Evolutionary conservation across 2,888 invertebrate genomes (phyloP).

Genomic region (Teleogryllus oceanicus): DNA sequence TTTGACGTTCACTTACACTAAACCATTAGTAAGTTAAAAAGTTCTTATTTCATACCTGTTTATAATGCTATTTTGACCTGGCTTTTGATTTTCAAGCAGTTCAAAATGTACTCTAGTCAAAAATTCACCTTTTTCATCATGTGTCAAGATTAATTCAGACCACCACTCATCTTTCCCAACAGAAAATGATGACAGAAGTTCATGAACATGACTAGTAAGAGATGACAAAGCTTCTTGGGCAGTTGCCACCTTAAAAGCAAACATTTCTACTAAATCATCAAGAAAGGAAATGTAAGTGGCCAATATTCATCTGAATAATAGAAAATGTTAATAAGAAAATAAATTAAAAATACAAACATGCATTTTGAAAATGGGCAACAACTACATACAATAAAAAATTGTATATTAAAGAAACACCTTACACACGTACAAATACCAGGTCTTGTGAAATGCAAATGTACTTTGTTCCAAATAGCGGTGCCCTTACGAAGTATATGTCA

Average conservation of each 20-base stretch:
- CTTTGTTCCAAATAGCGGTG: too few species aligned
- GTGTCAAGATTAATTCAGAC: constrained; percentile 22
- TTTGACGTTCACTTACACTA: background rate
- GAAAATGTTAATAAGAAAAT: too few species aligned
- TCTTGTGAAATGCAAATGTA: too few species aligned
- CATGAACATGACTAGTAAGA: constrained; percentile 36
- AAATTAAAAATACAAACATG: too few species aligned
- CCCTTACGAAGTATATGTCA: too few species aligned
- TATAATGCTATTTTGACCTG: constrained; percentile 27
- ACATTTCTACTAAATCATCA: too few species aligned
- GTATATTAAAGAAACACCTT: too few species aligned
- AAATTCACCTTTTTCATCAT: constrained; percentile 31
- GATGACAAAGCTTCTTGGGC: constrained; percentile 35
- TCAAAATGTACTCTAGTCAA: constrained; percentile 25
- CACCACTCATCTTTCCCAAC: constrained; percentile 33
- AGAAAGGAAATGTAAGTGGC: too few species aligned
- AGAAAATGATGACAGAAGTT: constrained; percentile 38
- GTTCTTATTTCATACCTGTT: constrained; percentile 12
- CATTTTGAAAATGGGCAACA: too few species aligned
- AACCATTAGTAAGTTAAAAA: background rate
- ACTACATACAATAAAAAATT: too few species aligned
- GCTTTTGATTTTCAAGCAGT: constrained; percentile 26
- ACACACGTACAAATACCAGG: too few species aligned
- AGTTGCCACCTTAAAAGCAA: background rate
- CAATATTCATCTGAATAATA: too few species aligned